Base-by-base conservation (phyloP, 2,797 vertebrate genomes). In the Phalanger gymnotis region DNA sequence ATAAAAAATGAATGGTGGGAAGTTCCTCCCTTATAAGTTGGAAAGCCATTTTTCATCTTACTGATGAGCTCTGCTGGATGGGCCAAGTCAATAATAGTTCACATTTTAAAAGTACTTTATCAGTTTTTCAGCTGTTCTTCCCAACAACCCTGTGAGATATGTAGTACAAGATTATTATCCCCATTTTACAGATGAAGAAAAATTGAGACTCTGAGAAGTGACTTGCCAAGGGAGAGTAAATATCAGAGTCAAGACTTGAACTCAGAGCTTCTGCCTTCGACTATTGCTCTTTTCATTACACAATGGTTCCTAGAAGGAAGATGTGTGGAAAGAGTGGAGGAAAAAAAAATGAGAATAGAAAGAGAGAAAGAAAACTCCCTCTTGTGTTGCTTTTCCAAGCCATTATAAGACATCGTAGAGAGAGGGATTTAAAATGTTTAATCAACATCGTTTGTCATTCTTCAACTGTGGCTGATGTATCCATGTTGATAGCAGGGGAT, bases 401-500 rank as follows among this genome's bases (percentile, higher is more conserved):
- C 96, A 96, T 92, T n/a, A 34, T 95, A 96, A 98, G 94, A 97
- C 94, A 91, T 97, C 95, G 93, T 98, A 96, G 95, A 98, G 93
- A 93, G 93, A 97, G 96, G 96, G 97, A 96, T 93, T 52, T 19
- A 89, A 94, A 91, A 40, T 58, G 95, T 96, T 98, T 98, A 97
- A 95, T 95, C 96, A 95, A 93, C 94, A 90, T 53, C 95, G 92
- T 98, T 97, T 98, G 96, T 96, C 95, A 91, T 52, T 91, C 93
- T 73, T 61, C 56, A 66, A 89, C 58, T 90, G 34, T 53, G 57
- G 92, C 90, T 4, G 1, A 0, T 94, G 97, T 96, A 97, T 93
- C 97, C 96, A 93, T 94, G 94, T 95, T 98, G 97, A 92, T 97
- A 97, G 97, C 97, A 95, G 96, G 97, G 97, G 96, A 96, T 97